A percentile compares a stretch with the other conserved stretches of the same genome.
These are phyloP conservation scores for Bombylius discolor DNA, from an alignment of 2,888 invertebrate species.

Conservation along the genomic window DNA sequence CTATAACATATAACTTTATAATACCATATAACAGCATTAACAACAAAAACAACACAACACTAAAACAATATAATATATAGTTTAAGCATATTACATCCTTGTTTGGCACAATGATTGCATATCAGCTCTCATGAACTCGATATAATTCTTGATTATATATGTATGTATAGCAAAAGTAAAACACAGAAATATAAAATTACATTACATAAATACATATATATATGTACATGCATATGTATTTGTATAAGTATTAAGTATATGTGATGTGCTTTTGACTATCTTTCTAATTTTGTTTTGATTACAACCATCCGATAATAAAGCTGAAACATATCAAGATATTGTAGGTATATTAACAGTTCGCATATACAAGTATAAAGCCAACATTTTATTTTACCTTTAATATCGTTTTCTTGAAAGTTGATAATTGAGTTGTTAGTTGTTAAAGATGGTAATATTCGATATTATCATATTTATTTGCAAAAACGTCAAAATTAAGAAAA, in stretches of 20 bases:
- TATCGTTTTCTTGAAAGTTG: background rate
- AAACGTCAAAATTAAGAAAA: background rate
- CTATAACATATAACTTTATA: background rate
- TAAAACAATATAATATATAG: too few relatives aligned
- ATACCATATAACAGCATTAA: background rate
- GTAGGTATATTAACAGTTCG: too few relatives aligned
- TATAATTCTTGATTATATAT: too few relatives aligned
- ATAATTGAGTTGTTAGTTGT: slow-evolving; percentile 6
- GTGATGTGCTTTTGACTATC: background rate
- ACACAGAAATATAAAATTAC: too few relatives aligned
- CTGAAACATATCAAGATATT: too few relatives aligned
- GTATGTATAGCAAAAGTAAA: too few relatives aligned
- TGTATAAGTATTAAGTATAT: too few relatives aligned
- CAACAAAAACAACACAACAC: background rate
- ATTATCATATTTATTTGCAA: background rate
- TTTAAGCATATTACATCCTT: too few relatives aligned
- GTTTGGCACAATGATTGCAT: too few relatives aligned
- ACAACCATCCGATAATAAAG: background rate
- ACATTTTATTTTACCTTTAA: background rate
- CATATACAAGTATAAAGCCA: too few relatives aligned
- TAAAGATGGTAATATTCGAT: slow-evolving; percentile 6
- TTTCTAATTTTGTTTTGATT: background rate
- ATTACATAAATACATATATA: background rate
- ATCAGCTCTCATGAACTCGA: too few relatives aligned
- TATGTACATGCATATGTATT: background rate